Conservation (phyloP, 2,888 invertebrate species). For the Athetis lepigone region DNA sequence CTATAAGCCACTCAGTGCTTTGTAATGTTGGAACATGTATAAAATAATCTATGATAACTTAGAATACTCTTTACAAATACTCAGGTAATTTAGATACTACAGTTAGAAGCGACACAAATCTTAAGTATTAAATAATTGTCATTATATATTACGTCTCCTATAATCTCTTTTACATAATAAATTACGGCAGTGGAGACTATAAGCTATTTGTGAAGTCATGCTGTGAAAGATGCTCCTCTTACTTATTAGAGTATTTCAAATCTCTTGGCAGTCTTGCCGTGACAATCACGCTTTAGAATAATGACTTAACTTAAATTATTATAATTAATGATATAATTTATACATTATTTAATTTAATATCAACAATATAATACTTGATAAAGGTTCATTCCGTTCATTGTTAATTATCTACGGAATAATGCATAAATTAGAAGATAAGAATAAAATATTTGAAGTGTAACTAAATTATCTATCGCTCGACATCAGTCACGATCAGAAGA, state of each 20-base stretch:
- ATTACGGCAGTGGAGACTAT: conserved; percentile 40
- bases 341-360: not conserved
- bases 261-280: not conserved
- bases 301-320: not conserved
- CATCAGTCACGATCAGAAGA: too few relatives aligned
- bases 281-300: conserved; percentile 1
- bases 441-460: not conserved
- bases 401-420: not conserved
- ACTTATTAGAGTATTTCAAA: not conserved
- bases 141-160: too few relatives aligned
- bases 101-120: too few relatives aligned
- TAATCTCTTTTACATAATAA: conserved; percentile 25
- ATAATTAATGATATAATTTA: not conserved
- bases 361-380: too few relatives aligned
- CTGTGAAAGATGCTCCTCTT: conserved; percentile 18
- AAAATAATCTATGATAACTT: too few relatives aligned
- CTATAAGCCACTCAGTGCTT: not conserved
- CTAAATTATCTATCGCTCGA: too few relatives aligned
- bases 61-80: not conserved
- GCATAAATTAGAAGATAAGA: not conserved
- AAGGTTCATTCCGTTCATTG: not conserved
- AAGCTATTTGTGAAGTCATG: conserved; percentile 17
- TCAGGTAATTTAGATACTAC: not conserved
- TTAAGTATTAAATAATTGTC: too few relatives aligned
- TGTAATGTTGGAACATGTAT: too few relatives aligned